A percentile compares a stretch with the other conserved stretches of the same genome.
Evolutionary conservation across 30 jellyfish, hydroid and myxozoan species (phyloP).

Genomic region (Chironex yamaguchii): DNA sequence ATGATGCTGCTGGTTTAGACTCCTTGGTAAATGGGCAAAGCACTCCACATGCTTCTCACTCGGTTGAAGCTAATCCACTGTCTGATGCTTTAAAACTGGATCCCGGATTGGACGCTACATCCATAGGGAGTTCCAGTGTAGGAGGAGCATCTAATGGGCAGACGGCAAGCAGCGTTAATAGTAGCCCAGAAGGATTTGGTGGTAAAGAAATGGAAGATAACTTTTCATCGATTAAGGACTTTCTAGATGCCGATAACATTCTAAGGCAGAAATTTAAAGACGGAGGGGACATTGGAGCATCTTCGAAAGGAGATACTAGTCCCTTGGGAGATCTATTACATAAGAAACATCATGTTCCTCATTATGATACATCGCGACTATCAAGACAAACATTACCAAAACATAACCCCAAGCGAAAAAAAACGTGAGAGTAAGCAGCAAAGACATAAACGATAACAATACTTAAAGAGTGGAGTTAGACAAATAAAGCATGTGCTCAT

Average conservation of each 20-base stretch:
- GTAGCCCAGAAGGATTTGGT: background rate
- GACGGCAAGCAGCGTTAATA: background rate
- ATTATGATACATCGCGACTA: background rate
- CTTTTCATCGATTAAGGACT: constrained; percentile 88
- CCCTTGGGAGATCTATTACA: constrained; percentile 76
- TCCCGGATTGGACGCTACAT: background rate
- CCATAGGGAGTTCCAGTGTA: background rate
- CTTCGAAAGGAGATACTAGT: constrained; percentile 46
- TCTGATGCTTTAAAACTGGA: background rate
- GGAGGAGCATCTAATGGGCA: background rate
- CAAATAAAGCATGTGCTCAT: too few species aligned
- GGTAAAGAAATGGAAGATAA: constrained; percentile 82
- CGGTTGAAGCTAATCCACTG: background rate
- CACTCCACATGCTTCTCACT: background rate
- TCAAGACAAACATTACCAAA: background rate
- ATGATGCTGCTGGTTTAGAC: background rate
- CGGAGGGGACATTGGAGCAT: constrained; percentile 23
- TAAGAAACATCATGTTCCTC: constrained; percentile 68
- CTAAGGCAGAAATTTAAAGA: constrained; percentile 74
- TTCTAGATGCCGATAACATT: constrained; percentile 85
- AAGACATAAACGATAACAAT: too few species aligned
- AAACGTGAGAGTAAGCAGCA: constrained; percentile 1
- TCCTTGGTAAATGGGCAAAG: background rate
- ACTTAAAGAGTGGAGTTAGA: too few species aligned
- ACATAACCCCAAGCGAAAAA: constrained; percentile 39